Percentiles rank a stretch among this genome's conserved stretches.
Conservation (phyloP, 1,140 invertebrate genomes). For the Listronotus oregonensis region DNA sequence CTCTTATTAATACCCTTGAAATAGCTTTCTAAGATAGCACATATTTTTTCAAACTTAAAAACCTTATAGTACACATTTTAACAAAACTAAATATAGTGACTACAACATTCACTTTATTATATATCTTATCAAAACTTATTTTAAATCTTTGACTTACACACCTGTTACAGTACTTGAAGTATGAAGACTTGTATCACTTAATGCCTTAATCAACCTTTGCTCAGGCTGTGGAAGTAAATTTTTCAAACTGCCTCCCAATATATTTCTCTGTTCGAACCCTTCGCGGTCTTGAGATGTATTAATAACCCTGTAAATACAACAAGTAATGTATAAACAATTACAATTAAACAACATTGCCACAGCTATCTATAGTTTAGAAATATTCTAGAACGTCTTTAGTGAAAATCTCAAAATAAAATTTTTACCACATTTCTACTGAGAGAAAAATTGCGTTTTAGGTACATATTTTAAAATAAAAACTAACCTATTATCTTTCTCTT, state of each 20-base stretch:
- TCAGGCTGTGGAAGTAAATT: slow-evolving; percentile 53
- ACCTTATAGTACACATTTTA: too few relatives aligned
- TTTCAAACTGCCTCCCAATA: slow-evolving; percentile 69
- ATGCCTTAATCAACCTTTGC: slow-evolving; percentile 76
- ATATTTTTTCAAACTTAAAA: too few relatives aligned
- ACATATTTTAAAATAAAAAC: too few relatives aligned
- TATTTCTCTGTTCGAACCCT: slow-evolving; percentile 75
- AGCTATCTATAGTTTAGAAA: background rate
- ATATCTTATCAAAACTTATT: too few relatives aligned
- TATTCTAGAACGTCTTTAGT: too few relatives aligned
- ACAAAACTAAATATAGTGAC: too few relatives aligned
- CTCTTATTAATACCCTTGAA: too few relatives aligned
- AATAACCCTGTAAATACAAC: slow-evolving; percentile 59
- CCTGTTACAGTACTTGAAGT: slow-evolving; percentile 72
- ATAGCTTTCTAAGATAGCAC: too few relatives aligned
- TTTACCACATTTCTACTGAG: too few relatives aligned
- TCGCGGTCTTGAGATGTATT: slow-evolving; percentile 77
- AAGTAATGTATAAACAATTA: background rate
- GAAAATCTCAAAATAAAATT: too few relatives aligned
- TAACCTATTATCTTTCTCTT: slow-evolving; percentile 60
- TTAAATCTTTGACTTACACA: slow-evolving; percentile 2
- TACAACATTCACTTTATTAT: too few relatives aligned
- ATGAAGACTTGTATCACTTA: slow-evolving; percentile 83
- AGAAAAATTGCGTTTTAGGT: too few relatives aligned
- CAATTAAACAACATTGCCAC: background rate